Evolutionary conservation across 2,113 vertebrate species (phyloP), one percentile per base, ranked within the genome.

Genomic region (Menidia beryllina): DNA sequence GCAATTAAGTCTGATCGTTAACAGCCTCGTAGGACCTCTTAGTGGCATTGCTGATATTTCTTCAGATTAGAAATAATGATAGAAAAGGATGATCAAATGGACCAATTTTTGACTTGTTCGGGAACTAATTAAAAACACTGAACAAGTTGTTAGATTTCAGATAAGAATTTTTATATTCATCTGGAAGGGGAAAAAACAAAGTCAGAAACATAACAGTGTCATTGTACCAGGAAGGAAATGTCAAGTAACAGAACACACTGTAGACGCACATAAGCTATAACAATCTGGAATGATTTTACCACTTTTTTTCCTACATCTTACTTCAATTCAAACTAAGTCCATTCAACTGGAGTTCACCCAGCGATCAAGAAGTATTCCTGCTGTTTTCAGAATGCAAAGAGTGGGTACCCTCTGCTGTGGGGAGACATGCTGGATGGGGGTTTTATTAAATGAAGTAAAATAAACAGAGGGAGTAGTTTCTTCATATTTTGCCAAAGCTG

Each of bases 391-490:
- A 68, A 34, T 69, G 54, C 65, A 55, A 66, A 64, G 23, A 70
- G 56, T 66, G 75, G 73, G 72, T 68, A 62, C 43, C 38, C 65
- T 81, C 73, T 83, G 71, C 84, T 89, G 79, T 77, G 78, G 86
- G 74, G 65, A 85, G 75, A 79, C 74, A 81, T 41, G 65, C 71
- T 74, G 74, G 77, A 86, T 57, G 63, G 71, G 69, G 63, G 56
- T 79, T 87, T 85, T 82, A 81, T 89, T 86, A 86, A 78, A 80
- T 61, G 54, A 45, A 83, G 77, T 83, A 57, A 88, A 88, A 88
- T 79, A 90, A 88, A 89, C 84, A 86, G 23, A 69, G 79, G 61
- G 75, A 86, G 79, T 48, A 25, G 38, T 76, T 81, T 63, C 62
- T 72, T 79, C 74, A 83, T 67, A 84, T 89, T 86, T 75, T 80